Base-by-base conservation (phyloP, 2,888 invertebrate species). In the Clitarchus hookeri region DNA sequence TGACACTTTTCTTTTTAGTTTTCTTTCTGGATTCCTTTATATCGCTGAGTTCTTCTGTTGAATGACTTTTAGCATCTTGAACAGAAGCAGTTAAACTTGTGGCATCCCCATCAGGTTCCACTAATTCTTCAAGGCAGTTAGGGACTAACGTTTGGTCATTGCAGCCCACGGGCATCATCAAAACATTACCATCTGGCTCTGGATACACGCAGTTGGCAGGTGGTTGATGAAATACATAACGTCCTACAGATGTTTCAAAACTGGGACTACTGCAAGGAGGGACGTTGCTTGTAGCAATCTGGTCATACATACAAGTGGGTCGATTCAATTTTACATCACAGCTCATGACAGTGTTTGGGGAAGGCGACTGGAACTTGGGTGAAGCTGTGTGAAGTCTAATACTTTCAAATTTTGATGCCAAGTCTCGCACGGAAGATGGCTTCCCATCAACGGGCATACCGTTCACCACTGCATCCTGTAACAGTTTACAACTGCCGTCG, bases 1-100 rank as follows among this genome's bases (percentile, higher is more conserved):
- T 98, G 8, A 98, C 98, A 87, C 97, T 97, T 91, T 98, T 98
- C 93, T 98, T 98, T 90, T 97, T 97, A 0, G 95, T 93, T 85
- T 94, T 93, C 13, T 91, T 93, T 84, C 94, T 93, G 12, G 91
- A 91, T 89, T 91, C 92, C 86, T 91, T 91, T 0, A 92, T 91
- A 88, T 94, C 94, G 26, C 11, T 11, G 26, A 12, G 19, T 25
- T 27, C 48, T 25, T 79, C 80, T 9, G 53, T 44, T 23, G 36
- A 25, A 23, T 53, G 44, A 19, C 36, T 26, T 80, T 79, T 79
- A 4, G 36, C 48, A 44, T 85, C 53, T 77, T 27, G 36, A 13
- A 26, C 27, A 80, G n/a, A 48, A 27, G 25, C 26, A n/a, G 44
- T 19, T 16, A 65, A 65, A 19, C 65, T 13, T 16, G 16, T 19